Base-by-base conservation (phyloP, 2,888 invertebrate species). In the Acronicta alni region DNA sequence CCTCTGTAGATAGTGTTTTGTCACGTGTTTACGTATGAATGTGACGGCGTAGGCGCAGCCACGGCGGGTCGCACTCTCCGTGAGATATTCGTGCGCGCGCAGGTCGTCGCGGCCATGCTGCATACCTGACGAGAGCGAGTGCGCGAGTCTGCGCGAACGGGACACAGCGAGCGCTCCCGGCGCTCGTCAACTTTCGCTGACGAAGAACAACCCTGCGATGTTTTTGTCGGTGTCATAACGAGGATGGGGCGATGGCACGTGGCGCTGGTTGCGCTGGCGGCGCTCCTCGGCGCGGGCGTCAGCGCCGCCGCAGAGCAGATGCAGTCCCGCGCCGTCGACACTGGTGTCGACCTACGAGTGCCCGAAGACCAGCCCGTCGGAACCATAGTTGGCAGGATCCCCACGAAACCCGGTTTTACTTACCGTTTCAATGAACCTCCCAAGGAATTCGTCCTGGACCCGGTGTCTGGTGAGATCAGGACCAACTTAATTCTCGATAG, bases 381-480 rank as follows among this genome's bases (percentile, higher is more conserved):
- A 43, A 97, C 97, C 0, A 87, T 96, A 44, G 98, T 99, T 23
- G 99, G 99, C 14, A 95, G 95, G 79, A 98, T 99, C 78, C 98
- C 98, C 30, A 97, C 96, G 8, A 97, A 97, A 87, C 96, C 97
- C 5, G 98, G 97, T 63, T 98, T 98, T 88, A 97, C 97, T 0
- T 99, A 99, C 87, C 96, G 98, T 67, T 98, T 99, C 89, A 98
- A 98, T 93, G 98, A 99, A 86, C 97, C 97, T 16, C 97, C 98
- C 0, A 95, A 96, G 75, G 98, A 98, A 88, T 99, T 99, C 88
- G 93, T 95, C 38, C 94, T 99, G 66, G 97, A 99, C 87, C 95
- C 97, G 12, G 95, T 96, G 14, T 97, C 97, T 14, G 99, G 99
- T 18, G 97, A 97, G 86, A 97, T 99, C 32, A 95, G 95, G 82